Evolutionary conservation across 2,888 invertebrate species (phyloP), one percentile per base, ranked within the genome.

Genomic region (Rhamnusium bicolor): DNA sequence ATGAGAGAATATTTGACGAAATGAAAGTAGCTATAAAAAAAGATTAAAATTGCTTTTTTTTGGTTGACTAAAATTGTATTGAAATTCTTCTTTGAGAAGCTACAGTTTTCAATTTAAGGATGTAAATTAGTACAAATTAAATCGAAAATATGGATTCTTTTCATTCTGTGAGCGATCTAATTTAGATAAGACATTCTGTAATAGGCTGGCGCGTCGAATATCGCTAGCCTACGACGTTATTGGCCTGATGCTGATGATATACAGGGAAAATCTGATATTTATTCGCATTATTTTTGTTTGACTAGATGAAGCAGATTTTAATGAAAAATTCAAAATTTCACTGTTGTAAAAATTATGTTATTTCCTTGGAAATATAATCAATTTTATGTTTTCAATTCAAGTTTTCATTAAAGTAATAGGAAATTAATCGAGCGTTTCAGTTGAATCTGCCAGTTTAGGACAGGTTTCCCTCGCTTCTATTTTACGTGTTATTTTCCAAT

Each of bases 141-240:
- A 87, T 87, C 86, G 86, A 87, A 87, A 87, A 87, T 87, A 87
- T 87, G 87, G 87, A 87, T 87, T 86, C 86, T 85, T 87, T 87
- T 87, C 86, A 86, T 85, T 86, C 84, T 79, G 83, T 79, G 78
- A 80, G 82, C 83, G 87, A 87, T 87, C 87, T 87, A 86, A 87
- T 87, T 87, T 87, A 87, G 87, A 87, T 87, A 87, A 87, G 86
- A 81, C 82, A 83, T 80, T 81, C 81, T 71, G 82, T 85, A 86
- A 86, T 85, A 84, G 85, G 72, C 74, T 76, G 74, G 75, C 75
- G 72, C 67, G 72, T 69, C 76, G 77, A 75, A 78, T 78, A 78
- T 78, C 76, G 67, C 68, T 29, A 18, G 32, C 19, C 49, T 21
- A n/a, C 51, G 53, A 18, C 61, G 5, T 24, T n/a, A n/a, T n/a